A percentile compares a stretch with the other conserved stretches of the same genome.
Evolutionary conservation across 2,888 invertebrate species (phyloP).

Genomic region (Ophion ventricosus): DNA sequence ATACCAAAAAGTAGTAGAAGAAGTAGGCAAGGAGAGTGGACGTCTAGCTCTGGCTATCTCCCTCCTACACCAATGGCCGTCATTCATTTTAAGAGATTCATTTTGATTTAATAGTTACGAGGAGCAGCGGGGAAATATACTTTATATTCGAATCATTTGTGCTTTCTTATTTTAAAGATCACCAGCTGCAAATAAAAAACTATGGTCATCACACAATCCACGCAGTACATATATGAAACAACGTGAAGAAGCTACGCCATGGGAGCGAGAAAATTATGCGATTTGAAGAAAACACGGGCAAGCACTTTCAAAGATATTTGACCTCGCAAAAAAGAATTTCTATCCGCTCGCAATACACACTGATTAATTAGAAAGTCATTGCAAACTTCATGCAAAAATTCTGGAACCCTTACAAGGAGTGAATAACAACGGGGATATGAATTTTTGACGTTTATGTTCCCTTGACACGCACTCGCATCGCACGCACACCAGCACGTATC

Average conservation of each 20-base stretch:
- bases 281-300: neutral
- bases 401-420: neutral
- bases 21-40: too few relatives aligned
- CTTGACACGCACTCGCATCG: neutral
- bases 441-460: slow-evolving; percentile 6
- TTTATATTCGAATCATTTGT: too few relatives aligned
- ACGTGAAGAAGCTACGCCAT: neutral
- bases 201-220: neutral
- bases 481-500: neutral
- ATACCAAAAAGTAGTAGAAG: too few relatives aligned
- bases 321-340: neutral
- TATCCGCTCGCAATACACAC: neutral
- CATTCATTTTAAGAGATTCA: too few relatives aligned
- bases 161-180: too few relatives aligned
- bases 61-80: too few relatives aligned
- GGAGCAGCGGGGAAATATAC: too few relatives aligned
- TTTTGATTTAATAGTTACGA: too few relatives aligned
- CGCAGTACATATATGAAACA: neutral
- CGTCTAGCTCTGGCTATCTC: too few relatives aligned
- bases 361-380: neutral
- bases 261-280: neutral
- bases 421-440: neutral
- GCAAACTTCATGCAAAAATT: neutral
- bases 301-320: neutral
- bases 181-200: neutral